These are phyloP conservation scores for Macaria notata DNA, from an alignment of 2,888 invertebrate genomes.

Conservation along the genomic window DNA sequence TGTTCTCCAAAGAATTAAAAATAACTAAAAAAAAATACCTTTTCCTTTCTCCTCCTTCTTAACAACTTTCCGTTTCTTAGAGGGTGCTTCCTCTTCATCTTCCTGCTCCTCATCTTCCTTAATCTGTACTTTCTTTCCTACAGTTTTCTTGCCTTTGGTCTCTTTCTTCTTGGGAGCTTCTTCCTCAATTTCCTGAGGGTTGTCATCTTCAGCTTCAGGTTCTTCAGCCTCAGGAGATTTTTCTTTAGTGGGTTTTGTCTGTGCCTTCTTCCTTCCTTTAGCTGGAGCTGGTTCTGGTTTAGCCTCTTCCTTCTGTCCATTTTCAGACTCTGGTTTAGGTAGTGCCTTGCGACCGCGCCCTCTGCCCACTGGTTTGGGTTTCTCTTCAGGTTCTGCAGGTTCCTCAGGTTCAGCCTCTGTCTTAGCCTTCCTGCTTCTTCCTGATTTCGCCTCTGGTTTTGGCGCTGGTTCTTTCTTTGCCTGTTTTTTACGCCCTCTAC, in stretches of 20 bases:
- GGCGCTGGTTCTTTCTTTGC: conserved; percentile 57
- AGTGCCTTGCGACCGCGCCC: conserved; percentile 60
- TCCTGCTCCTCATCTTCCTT: conserved; percentile 59
- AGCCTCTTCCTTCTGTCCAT: conserved; percentile 46
- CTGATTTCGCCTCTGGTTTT: conserved; percentile 45
- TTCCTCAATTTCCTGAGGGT: conserved; percentile 46
- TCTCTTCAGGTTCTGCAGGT: conserved; percentile 49
- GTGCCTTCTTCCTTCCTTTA: conserved; percentile 44
- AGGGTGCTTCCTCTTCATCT: conserved; percentile 45
- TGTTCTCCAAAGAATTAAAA: not conserved
- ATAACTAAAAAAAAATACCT: conserved; percentile 37
- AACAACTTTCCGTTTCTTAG: conserved; percentile 56
- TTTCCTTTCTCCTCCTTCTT: conserved; percentile 63
- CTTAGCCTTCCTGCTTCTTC: conserved; percentile 57
- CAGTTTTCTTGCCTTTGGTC: conserved; percentile 56
- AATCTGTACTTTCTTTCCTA: conserved; percentile 55
- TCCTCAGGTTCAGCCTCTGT: conserved; percentile 42
- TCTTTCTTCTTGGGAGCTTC: conserved; percentile 63
- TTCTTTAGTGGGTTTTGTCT: conserved; percentile 45
- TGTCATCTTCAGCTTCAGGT: conserved; percentile 38
- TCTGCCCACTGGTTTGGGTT: conserved; percentile 52
- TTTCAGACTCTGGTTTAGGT: conserved; percentile 43
- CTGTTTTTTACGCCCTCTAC: conserved; percentile 61
- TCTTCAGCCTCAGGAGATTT: conserved; percentile 46
- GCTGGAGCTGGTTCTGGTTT: conserved; percentile 45